Percentiles rank a stretch among this genome's conserved stretches.
Evolutionary conservation across 2,797 vertebrate species (phyloP).

Genomic region (Lateolabrax maculatus): DNA sequence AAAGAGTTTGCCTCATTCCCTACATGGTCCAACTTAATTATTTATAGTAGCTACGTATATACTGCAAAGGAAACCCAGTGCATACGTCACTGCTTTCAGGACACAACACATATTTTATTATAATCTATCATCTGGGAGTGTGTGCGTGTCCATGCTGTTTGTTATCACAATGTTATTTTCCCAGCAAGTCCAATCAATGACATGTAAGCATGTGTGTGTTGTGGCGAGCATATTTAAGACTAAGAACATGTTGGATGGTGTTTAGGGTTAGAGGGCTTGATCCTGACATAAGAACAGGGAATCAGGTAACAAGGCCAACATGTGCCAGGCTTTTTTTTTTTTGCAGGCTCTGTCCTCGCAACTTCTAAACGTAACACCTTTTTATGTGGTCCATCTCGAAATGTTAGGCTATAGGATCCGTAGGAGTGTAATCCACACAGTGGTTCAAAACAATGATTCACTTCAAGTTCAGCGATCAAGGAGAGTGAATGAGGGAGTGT

Average conservation of each 20-base stretch:
- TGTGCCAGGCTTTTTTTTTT: slow-evolving; percentile 6
- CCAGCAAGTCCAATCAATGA: neutral
- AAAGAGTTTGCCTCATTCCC: slow-evolving; percentile 18
- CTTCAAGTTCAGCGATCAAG: slow-evolving; percentile 58
- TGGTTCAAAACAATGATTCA: slow-evolving; percentile 69
- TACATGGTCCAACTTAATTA: slow-evolving; percentile 44
- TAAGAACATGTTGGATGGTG: slow-evolving; percentile 3
- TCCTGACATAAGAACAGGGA: slow-evolving; percentile 37
- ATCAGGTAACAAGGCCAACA: slow-evolving; percentile 12
- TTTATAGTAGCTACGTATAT: slow-evolving; percentile 32
- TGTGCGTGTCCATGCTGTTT: neutral
- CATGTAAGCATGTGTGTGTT: neutral
- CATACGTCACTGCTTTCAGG: slow-evolving; percentile 20
- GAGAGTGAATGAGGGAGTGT: slow-evolving; percentile 40
- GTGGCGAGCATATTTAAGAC: slow-evolving; percentile 12
- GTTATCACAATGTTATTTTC: neutral
- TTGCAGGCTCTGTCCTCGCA: slow-evolving; percentile 6
- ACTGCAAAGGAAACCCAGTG: slow-evolving; percentile 3
- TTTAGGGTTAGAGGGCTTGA: slow-evolving; percentile 32
- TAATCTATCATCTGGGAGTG: neutral
- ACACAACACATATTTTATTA: neutral
- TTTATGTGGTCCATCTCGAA: slow-evolving; percentile 40
- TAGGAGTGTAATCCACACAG: slow-evolving; percentile 53
- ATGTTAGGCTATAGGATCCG: slow-evolving; percentile 23
- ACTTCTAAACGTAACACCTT: slow-evolving; percentile 11